Evolutionary conservation across 1,140 invertebrate genomes (phyloP), one percentile per base, ranked within the genome.

Genomic region (Achatina immaculata): DNA sequence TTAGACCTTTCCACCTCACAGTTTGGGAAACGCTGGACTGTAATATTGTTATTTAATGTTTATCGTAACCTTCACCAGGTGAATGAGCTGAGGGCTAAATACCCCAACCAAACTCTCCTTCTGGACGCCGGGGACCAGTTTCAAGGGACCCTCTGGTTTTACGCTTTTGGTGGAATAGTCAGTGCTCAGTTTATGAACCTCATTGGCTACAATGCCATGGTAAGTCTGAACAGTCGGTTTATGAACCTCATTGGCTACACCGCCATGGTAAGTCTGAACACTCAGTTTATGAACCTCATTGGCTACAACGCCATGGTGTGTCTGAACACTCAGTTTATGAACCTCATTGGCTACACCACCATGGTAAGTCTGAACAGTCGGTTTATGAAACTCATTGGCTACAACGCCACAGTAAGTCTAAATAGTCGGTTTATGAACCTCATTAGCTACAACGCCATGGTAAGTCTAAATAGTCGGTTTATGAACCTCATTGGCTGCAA

Each of bases 101-200:
- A 48, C 36, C 42, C 38, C 9, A 93, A 95, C 28, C 94, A 94
- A 0, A 68, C 48, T 11, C 34, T 36, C 1, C 85, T 96, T 0
- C 90, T 97, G 11, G 96, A 97, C 87, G 96, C 95, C 0, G 97
- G 97, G 0, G 97, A 98, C 87, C 97, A 95, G 11, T 98, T 95
- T 88, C 96, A 96, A 38, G 97, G 96, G 0, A 96, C 95, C 0
- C 92, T 94, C 6, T 97, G 95, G 94, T 97, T 95, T 88, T 94
- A 94, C 6, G 88, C 95, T 0, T 95, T 95, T 89, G 95, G 95
- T 86, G 96, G 95, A 93, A 92, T 93, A 82, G 94, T 95, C 0
- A 94, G 95, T 0, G 92, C 94, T 0, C 93, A 94, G 34, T 96
- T 98, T 86, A 91, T 97, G 28, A 96, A 96, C 84, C 91, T 93